Evolutionary conservation across 2,888 invertebrate species (phyloP).

Genomic region (Adelognathus sp.): DNA sequence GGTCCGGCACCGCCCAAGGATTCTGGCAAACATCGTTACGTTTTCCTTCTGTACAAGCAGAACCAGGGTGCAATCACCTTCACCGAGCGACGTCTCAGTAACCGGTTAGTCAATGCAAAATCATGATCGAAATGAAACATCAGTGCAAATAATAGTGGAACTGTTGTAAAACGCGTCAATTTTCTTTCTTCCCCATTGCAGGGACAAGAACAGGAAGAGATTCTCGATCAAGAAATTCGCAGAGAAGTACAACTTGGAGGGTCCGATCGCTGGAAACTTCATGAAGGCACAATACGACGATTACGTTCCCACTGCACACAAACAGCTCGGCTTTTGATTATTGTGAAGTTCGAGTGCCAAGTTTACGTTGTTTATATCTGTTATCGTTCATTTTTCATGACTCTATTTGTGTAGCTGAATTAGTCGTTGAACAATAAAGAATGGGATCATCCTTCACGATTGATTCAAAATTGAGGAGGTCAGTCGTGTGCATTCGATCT

Average conservation of each 20-base stretch:
- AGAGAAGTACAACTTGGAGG: constrained; percentile 83
- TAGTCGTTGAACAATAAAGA: constrained; percentile 45
- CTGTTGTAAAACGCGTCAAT: neutral
- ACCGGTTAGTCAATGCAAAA: constrained; percentile 63
- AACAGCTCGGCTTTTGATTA: constrained; percentile 73
- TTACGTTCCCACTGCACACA: constrained; percentile 82
- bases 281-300: constrained; percentile 85
- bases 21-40: constrained; percentile 76
- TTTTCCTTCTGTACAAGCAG: constrained; percentile 78
- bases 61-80: constrained; percentile 79
- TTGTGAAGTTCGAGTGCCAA: constrained; percentile 18
- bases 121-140: neutral
- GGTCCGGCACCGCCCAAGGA: constrained; percentile 78
- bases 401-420: constrained; percentile 46
- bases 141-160: neutral
- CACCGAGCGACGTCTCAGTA: constrained; percentile 75
- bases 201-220: constrained; percentile 82
- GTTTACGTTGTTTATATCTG: constrained; percentile 17
- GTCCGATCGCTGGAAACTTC: constrained; percentile 85
- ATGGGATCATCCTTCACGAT: neutral
- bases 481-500: neutral
- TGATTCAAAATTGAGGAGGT: neutral
- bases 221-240: constrained; percentile 85
- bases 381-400: constrained; percentile 23
- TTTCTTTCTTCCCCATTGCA: constrained; percentile 45